Evolutionary conservation across 2,113 vertebrate genomes (phyloP).

Genomic region (Melanotaenia duboulayi): DNA sequence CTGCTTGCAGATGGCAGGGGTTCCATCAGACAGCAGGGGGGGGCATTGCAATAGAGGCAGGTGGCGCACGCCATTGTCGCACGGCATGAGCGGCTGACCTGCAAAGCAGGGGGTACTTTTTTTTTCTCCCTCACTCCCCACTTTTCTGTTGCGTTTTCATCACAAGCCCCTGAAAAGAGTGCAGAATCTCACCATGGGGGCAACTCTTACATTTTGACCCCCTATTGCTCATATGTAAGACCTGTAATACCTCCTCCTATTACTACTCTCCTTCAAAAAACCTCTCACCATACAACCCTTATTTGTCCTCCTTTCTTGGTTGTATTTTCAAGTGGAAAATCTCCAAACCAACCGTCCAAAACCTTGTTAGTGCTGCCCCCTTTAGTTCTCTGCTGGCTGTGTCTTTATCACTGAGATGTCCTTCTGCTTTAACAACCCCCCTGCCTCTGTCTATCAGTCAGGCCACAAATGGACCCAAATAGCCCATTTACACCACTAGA

Average conservation of each 20-base stretch:
- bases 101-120: constrained; percentile 6
- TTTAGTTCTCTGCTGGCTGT: constrained; percentile 50
- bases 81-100: constrained; percentile 47
- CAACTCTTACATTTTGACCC: constrained; percentile 66
- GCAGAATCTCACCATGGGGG: constrained; percentile 51
- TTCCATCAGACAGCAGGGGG: constrained; percentile 48
- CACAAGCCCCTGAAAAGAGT: constrained; percentile 45
- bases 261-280: constrained; percentile 33
- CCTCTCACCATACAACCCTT: constrained; percentile 46
- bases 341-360: constrained; percentile 38
- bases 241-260: neutral
- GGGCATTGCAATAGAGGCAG: constrained; percentile 13
- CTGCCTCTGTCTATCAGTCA: constrained; percentile 54
- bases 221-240: constrained; percentile 59
- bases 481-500: constrained; percentile 42
- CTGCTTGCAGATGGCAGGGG: constrained; percentile 37
- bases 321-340: constrained; percentile 47
- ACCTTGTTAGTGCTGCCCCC: constrained; percentile 72
- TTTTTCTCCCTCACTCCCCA: constrained; percentile 11
- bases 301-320: constrained; percentile 49
- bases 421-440: constrained; percentile 54
- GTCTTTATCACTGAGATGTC: constrained; percentile 58
- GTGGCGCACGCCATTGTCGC: constrained; percentile 31
- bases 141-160: constrained; percentile 66
- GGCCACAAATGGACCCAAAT: constrained; percentile 58